Evolutionary conservation across 1,140 invertebrate genomes (phyloP).

Genomic region (Drosophila ironensis): DNA sequence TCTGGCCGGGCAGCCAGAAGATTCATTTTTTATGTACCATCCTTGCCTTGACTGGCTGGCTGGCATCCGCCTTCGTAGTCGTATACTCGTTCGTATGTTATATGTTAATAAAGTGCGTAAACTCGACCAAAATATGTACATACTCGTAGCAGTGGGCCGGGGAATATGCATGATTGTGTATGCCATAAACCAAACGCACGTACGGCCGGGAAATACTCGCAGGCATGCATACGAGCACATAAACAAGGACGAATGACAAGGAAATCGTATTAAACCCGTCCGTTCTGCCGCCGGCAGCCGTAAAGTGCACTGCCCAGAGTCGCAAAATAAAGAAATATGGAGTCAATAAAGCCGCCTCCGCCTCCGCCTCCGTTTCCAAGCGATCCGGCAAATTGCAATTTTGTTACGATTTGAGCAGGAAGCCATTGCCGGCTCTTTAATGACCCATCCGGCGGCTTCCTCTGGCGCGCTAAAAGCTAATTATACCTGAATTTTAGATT

Average conservation of each 20-base stretch:
- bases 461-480: no score
- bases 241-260: conserved; percentile 43
- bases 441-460: neutral
- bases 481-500: no score
- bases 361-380: conserved; percentile 1
- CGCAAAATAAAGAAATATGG: conserved; percentile 39
- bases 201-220: neutral
- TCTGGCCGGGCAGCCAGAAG: no score
- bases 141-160: conserved; percentile 5
- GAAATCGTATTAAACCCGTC: conserved; percentile 42
- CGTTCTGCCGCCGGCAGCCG: conserved; percentile 9
- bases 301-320: conserved; percentile 40
- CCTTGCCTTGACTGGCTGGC: neutral
- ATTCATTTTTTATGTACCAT: conserved; percentile 37
- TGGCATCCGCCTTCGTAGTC: neutral
- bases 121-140: conserved; percentile 28
- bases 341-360: conserved; percentile 22
- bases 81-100: neutral
- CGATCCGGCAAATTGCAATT: conserved; percentile 6
- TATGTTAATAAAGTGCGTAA: conserved; percentile 44
- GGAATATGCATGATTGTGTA: conserved; percentile 36
- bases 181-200: conserved; percentile 29
- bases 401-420: conserved; percentile 13
- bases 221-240: conserved; percentile 24
- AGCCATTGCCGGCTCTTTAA: no score